A percentile compares a stretch with the other conserved stretches of the same genome.
These are phyloP conservation scores for Anguilla obscura DNA, from an alignment of 2,797 vertebrate genomes.

Conservation along the genomic window DNA sequence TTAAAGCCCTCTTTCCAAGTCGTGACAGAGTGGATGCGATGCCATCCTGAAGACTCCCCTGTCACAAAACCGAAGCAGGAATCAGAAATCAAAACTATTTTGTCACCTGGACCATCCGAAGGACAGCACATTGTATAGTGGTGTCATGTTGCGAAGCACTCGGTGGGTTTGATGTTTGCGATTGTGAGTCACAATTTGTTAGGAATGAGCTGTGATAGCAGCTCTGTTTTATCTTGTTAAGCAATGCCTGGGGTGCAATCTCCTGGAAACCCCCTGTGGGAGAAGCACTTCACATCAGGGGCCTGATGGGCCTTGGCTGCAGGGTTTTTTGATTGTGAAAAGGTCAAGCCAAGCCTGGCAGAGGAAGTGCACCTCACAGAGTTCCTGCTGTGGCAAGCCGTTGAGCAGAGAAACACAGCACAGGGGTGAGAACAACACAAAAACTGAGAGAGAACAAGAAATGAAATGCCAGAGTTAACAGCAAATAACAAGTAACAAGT, in stretches of 20 bases:
- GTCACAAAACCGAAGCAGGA: neutral
- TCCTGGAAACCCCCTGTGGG: slow-evolving; percentile 20
- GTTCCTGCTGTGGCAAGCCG: slow-evolving; percentile 14
- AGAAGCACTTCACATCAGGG: slow-evolving; percentile 29
- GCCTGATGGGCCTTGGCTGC: slow-evolving; percentile 31
- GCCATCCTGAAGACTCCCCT: neutral
- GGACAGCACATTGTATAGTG: neutral
- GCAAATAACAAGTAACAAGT: neutral
- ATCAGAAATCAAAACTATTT: slow-evolving; percentile 14
- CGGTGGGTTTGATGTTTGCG: slow-evolving; percentile 25
- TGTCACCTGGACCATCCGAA: slow-evolving; percentile 9
- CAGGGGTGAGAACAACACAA: neutral
- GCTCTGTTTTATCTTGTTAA: slow-evolving; percentile 38
- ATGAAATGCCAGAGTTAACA: slow-evolving; percentile 18
- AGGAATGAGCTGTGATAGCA: slow-evolving; percentile 33
- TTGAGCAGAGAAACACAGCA: neutral
- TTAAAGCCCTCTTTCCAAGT: neutral
- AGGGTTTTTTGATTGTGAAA: slow-evolving; percentile 34
- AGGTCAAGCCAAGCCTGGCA: slow-evolving; percentile 32
- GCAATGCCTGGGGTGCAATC: slow-evolving; percentile 27
- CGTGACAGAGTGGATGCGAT: neutral
- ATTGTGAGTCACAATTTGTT: slow-evolving; percentile 1
- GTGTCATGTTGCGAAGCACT: slow-evolving; percentile 15
- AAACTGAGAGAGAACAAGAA: slow-evolving; percentile 6
- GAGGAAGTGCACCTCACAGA: slow-evolving; percentile 7